Percentiles rank a stretch among this genome's conserved stretches.
phyloP scores from a whole-genome alignment of 2,113 vertebrate species.

The Podarcis muralis region DNA sequence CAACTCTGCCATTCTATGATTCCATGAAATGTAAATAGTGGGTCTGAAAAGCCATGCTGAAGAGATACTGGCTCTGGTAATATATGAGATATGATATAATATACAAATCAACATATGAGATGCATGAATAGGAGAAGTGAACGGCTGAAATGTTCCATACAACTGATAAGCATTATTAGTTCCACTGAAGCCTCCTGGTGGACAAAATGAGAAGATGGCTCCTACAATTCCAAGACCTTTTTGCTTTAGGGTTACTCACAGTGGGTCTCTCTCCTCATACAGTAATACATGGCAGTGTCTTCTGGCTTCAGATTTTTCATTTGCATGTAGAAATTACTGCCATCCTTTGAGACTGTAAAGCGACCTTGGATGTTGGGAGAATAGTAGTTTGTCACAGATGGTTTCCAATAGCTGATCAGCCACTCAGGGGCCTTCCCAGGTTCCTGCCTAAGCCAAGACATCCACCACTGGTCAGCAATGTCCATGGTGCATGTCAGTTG shows the following conservation, averaged over 20 bases:
- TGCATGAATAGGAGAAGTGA: too few species aligned
- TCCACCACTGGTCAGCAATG: background rate
- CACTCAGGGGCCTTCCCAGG: constrained; percentile 56
- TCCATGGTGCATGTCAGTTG: constrained; percentile 34
- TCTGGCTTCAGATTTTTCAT: background rate
- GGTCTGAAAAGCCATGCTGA: too few species aligned
- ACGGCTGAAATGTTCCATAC: too few species aligned
- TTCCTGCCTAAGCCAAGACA: constrained; percentile 61
- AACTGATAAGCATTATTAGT: background rate
- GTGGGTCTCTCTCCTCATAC: constrained; percentile 20
- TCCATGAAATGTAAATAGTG: too few species aligned
- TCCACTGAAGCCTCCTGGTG: background rate
- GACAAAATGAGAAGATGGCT: background rate
- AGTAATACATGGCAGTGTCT: constrained; percentile 9
- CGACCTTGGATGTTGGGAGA: background rate
- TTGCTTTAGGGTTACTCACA: background rate
- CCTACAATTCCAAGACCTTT: background rate
- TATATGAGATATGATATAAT: too few species aligned
- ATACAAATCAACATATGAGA: too few species aligned
- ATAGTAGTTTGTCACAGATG: background rate
- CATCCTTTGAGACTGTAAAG: constrained; percentile 29
- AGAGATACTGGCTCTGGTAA: too few species aligned
- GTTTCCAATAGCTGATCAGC: constrained; percentile 15
- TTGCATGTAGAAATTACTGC: background rate
- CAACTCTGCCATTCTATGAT: too few species aligned